Base-by-base conservation (phyloP, 2,113 vertebrate genomes). In the Anseranas semipalmata region DNA sequence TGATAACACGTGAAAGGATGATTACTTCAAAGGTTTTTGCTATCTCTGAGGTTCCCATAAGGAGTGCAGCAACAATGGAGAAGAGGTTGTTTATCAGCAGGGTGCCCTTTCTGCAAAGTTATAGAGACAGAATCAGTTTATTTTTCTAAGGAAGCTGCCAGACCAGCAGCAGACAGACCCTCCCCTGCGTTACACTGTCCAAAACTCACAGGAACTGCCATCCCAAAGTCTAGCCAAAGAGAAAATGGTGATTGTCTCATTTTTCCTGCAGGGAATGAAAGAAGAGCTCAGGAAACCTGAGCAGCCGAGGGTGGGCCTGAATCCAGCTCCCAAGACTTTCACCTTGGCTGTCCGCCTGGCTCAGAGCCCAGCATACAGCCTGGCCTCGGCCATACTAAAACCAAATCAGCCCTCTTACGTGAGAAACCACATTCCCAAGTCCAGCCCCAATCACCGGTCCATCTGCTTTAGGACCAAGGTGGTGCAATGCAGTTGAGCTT, bases 1-100 rank as follows among this genome's bases (percentile, higher is more conserved):
- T 98, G 62, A 99, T 45, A 25, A 99, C 82, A 15, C 99, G 97
- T 21, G 98, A 97, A 18, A 98, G 2, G 15, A 99, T 99, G 87
- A 99, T 99, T 11, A 99, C 98, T 97, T 99, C 99, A 35, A 98
- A 99, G 2, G 98, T 98, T 67, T 93, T 95, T 65, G 98, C 97
- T 0, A 97, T 53, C 80, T 98, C 96, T 12, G 99, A 99, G 96
- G 97, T 97, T 28, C 99, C 99, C 99, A 99, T 99, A 35, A 99
- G 97, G 88, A 99, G 16, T 8, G 99, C 99, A 2, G 99, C 98
- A 68, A 96, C 66, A 2, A 99, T 98, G 86, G 99, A 99, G 71
- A 99, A 99, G 79, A 99, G 82, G 93, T 99, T 99, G 97, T 99
- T 99, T 91, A 99, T 98, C 89, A 99, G 98, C 76, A 99, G 96